Base-by-base conservation (phyloP, 2,888 invertebrate genomes). In the Amphimallon solstitiale region DNA sequence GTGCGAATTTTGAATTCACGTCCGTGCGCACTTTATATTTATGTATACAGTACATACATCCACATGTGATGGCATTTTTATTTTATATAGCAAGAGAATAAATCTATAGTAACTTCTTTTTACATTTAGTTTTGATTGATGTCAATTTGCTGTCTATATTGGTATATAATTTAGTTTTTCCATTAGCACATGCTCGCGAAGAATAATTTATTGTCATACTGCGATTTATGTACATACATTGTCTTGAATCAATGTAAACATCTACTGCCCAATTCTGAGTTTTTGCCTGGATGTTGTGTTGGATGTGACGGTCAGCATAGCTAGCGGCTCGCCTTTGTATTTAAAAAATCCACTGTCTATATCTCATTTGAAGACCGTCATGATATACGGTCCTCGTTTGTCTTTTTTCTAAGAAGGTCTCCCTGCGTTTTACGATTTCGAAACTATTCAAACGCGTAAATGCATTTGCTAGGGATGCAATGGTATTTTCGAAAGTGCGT, bases 361-460 rank as follows among this genome's bases (percentile, higher is more conserved):
- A 56, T 56, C 56, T 56, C 23, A 40, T 56, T 56, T 56, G 40
- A 23, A 35, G 56, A 56, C 40, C 40, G 56, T 40, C 15, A 21
- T 56, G 40, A 56, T 56, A 56, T 56, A 56, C 56, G 40, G 23
- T 56, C 56, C 23, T 14, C 56, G 56, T 40, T 56, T 40, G 56
- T 56, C 56, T 43, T 56, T 52, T 56, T 56, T 56, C 56, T 43
- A 14, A 56, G 56, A 56, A 56, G 40, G 56, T 56, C 56, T 40
- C 56, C 56, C 40, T 19, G 56, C 40, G 56, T 56, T 56, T 56
- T 56, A 56, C 56, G 56, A 43, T 56, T 56, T 2, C 23, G 40
- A 56, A 56, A 21, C 56, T 56, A 40, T 40, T 56, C 40, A 56
- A 38, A 40, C 15, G 40, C 40, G 40, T 21, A 56, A 56, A 35